Percentiles rank a stretch among this genome's conserved stretches.
phyloP scores from a whole-genome alignment of 2,888 invertebrate species.

The Timandra comae region DNA sequence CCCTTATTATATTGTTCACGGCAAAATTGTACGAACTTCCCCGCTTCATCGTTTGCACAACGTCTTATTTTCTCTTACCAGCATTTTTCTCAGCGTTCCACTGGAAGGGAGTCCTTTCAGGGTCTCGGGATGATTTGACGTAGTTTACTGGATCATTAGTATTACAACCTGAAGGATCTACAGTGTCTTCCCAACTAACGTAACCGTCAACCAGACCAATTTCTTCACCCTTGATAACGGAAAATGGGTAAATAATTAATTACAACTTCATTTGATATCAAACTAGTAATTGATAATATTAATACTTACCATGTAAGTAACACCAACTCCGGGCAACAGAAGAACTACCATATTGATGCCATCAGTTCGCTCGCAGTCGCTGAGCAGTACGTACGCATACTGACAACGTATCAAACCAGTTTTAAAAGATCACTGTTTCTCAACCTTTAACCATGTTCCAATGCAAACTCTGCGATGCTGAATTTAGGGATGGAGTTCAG shows the following conservation, averaged over 20 bases:
- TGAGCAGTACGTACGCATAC: no score
- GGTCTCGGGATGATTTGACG: conserved; percentile 78
- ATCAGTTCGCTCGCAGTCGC: no score
- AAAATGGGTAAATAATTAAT: neutral
- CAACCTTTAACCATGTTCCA: no score
- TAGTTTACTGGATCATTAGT: conserved; percentile 81
- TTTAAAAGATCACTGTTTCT: no score
- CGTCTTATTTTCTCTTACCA: conserved; percentile 36
- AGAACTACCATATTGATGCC: conserved; percentile 83
- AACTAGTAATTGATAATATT: neutral
- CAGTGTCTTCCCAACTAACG: conserved; percentile 81
- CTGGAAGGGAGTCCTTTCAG: conserved; percentile 80
- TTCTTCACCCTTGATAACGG: conserved; percentile 82
- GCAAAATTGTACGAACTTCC: no score
- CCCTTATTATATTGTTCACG: no score
- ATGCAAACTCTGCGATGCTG: no score
- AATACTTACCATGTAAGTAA: conserved; percentile 78
- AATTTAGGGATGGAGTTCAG: no score
- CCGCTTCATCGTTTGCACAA: no score
- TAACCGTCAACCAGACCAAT: conserved; percentile 84
- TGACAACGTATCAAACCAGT: no score
- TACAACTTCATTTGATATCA: neutral
- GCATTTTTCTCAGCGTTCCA: conserved; percentile 78
- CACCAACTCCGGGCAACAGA: conserved; percentile 84
- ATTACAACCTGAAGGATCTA: conserved; percentile 81